phyloP scores from a whole-genome alignment of 1,140 invertebrate species.

The Temnothorax curvispinosus region DNA sequence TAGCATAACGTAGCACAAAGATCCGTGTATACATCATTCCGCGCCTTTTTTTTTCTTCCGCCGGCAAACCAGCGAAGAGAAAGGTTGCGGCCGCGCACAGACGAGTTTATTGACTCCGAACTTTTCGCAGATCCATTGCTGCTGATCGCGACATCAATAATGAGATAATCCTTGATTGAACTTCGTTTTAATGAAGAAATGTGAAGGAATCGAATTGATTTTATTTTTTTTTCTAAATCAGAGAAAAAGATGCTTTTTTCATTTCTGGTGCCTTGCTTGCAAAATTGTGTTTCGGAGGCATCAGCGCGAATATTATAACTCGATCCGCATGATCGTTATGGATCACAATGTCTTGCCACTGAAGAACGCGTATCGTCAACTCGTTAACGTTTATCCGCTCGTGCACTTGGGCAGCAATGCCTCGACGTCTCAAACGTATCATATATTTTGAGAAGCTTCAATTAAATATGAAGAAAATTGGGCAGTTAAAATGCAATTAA shows the following conservation, averaged over 20 bases:
- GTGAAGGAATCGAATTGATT: neutral
- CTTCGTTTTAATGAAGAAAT: neutral
- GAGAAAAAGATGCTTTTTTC: neutral
- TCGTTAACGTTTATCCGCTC: neutral
- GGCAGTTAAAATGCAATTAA: neutral
- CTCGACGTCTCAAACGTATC: neutral
- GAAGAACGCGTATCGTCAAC: neutral
- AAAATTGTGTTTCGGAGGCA: no score
- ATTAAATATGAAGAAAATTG: neutral
- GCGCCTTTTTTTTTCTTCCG: conserved; percentile 1
- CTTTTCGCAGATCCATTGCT: conserved; percentile 24
- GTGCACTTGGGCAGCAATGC: neutral
- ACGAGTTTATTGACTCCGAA: conserved; percentile 53
- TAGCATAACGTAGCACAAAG: conserved; percentile 18
- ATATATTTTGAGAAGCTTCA: neutral
- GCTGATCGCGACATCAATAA: neutral
- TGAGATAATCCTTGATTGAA: neutral
- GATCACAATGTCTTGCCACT: neutral
- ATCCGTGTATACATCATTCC: conserved; percentile 19
- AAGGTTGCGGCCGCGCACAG: neutral
- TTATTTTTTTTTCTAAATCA: neutral
- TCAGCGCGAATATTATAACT: no score
- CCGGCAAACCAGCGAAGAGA: neutral
- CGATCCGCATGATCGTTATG: no score
- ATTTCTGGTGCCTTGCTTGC: neutral